phyloP scores from a whole-genome alignment of 2,797 vertebrate species.

The Amphiprion clarkii region DNA sequence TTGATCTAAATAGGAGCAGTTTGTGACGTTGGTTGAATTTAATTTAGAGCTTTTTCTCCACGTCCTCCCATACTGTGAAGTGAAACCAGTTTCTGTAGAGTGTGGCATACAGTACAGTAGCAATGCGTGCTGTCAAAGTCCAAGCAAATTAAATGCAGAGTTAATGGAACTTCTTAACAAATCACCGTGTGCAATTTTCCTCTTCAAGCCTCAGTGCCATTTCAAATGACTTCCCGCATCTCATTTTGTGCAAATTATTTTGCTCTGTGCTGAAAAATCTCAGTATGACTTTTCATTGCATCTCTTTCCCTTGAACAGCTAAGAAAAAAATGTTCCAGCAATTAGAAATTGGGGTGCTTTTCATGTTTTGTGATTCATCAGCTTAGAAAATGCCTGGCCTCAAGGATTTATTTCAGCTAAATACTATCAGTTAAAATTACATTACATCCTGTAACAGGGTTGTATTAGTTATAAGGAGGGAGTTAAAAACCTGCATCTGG shows the following conservation, averaged over 20 bases:
- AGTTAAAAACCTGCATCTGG: slow-evolving; percentile 2
- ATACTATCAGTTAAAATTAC: slow-evolving; percentile 27
- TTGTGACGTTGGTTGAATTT: not conserved
- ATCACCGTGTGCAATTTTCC: slow-evolving; percentile 58
- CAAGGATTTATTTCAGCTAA: slow-evolving; percentile 32
- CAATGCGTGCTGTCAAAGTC: slow-evolving; percentile 49
- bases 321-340: slow-evolving; percentile 9
- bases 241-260: slow-evolving; percentile 66
- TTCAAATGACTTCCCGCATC: slow-evolving; percentile 60
- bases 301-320: slow-evolving; percentile 37
- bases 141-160: slow-evolving; percentile 60
- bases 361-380: slow-evolving; percentile 35
- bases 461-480: slow-evolving; percentile 5
- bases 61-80: not conserved
- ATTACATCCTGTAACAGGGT: slow-evolving; percentile 17
- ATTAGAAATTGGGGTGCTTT: slow-evolving; percentile 49
- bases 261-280: slow-evolving; percentile 50
- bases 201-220: slow-evolving; percentile 64
- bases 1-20: slow-evolving; percentile 11
- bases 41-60: slow-evolving; percentile 13
- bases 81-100: slow-evolving; percentile 17
- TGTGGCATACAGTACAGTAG: slow-evolving; percentile 26
- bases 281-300: slow-evolving; percentile 39
- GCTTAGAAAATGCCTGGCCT: slow-evolving; percentile 8
- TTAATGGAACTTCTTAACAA: slow-evolving; percentile 69